These are phyloP conservation scores for Tokudaia muenninki DNA, from an alignment of 2,797 vertebrate genomes.

Conservation along the genomic window DNA sequence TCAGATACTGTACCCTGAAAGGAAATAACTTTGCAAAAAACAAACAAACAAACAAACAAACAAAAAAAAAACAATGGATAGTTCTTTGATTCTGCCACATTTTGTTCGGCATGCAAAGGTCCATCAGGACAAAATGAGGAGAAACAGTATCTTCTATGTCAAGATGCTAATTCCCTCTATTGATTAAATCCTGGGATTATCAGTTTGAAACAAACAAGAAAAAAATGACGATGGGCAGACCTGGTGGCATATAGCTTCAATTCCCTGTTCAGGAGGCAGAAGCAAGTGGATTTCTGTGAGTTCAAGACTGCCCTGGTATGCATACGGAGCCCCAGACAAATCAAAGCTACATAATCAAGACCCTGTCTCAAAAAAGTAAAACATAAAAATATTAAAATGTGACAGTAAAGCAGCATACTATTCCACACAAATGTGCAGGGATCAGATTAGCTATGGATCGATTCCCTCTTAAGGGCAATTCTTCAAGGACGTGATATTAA, in stretches of 20 bases:
- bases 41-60: background rate
- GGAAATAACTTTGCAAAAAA: background rate
- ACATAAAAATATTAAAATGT: background rate
- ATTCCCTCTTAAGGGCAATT: background rate
- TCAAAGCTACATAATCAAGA: background rate
- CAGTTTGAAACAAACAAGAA: background rate
- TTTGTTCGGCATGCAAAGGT: background rate
- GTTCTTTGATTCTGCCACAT: conserved; percentile 12
- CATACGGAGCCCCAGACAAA: background rate
- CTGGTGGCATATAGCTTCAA: background rate
- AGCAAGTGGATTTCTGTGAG: background rate
- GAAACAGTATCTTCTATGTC: background rate
- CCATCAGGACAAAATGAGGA: conserved; percentile 20
- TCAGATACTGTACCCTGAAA: background rate
- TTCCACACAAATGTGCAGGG: background rate
- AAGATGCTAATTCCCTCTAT: background rate
- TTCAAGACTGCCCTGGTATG: background rate
- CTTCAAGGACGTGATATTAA: conserved; percentile 16
- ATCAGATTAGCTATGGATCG: conserved; percentile 13
- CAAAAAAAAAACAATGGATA: background rate
- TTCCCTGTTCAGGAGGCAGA: background rate
- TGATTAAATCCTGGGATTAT: background rate
- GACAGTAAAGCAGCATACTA: background rate
- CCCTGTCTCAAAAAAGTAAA: background rate
- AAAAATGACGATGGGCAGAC: background rate